Evolutionary conservation across 2,797 vertebrate genomes (phyloP), one percentile per base, ranked within the genome.

Genomic region (Iguana delicatissima): DNA sequence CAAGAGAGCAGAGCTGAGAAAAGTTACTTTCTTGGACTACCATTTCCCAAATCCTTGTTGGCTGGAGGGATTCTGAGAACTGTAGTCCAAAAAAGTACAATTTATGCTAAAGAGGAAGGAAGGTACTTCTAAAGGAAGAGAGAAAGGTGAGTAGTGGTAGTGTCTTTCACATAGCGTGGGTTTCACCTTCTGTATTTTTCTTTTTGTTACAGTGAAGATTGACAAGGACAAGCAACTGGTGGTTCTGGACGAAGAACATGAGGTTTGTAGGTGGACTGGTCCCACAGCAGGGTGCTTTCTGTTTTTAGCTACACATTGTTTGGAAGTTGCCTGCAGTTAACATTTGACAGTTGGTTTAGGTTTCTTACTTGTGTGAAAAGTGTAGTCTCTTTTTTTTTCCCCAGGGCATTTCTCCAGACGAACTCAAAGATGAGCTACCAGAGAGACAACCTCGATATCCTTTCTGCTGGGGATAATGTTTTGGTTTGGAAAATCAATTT

Each of bases 361-460:
- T 55, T 50, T 57, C 7, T 22, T 3, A 32, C 26, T n/a, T 38
- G 13, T 85, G 26, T 57, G 20, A 38, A 74, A 46, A 35, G n/a
- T 74, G 16, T 2, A 35, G 2, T 35, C 22, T 74, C 64, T 42
- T 26, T 35, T 26, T 13, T 83, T 95, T 95, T 89, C 92, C 93
- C 93, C 93, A 99, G 99, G 98, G 98, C 87, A 98, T 99, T 95
- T 98, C 99, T 92, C 96, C 99, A 0, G 99, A 99, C 77, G 98
- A 98, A 76, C 94, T 99, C 90, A 99, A 97, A 96, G 98, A 98
- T 35, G 98, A 99, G 94, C 97, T 99, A 92, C 99, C 99, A 0
- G 98, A 99, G 93, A 97, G 98, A 87, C 98, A 99, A 90, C 99
- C 98, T 96, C 98, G 99, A 99, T 99, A 99, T 99, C 99, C 98